phyloP scores from a whole-genome alignment of 2,888 invertebrate species.

The Hypercompe scribonia region DNA sequence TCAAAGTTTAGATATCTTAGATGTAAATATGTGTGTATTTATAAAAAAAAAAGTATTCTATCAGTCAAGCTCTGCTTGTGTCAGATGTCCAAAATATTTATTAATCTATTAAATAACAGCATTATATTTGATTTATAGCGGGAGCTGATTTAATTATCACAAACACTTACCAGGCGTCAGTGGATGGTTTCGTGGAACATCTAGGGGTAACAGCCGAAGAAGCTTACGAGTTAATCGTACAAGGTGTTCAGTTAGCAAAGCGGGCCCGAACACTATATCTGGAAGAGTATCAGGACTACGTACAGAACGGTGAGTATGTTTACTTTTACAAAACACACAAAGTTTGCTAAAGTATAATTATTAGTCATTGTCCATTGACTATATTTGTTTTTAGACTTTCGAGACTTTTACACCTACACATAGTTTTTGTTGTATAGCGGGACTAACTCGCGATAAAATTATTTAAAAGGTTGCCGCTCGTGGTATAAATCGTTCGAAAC shows the following conservation, averaged over 20 bases:
- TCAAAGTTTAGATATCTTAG: too few relatives aligned
- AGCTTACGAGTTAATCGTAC: slow-evolving; percentile 90
- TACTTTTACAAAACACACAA: background rate
- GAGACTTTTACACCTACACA: too few relatives aligned
- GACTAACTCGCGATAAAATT: too few relatives aligned
- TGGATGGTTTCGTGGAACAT: slow-evolving; percentile 91
- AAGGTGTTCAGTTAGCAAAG: slow-evolving; percentile 91
- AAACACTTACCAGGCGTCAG: slow-evolving; percentile 95
- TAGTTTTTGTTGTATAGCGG: too few relatives aligned
- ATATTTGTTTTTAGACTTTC: too few relatives aligned
- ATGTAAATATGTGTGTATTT: too few relatives aligned
- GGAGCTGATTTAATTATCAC: slow-evolving; percentile 96
- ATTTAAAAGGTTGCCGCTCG: too few relatives aligned
- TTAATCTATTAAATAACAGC: slow-evolving; percentile 33
- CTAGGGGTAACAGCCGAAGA: slow-evolving; percentile 89
- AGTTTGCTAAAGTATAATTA: background rate
- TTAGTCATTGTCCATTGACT: background rate
- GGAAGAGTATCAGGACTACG: slow-evolving; percentile 83
- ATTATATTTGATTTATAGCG: slow-evolving; percentile 83
- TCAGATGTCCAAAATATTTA: too few relatives aligned
- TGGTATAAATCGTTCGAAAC: too few relatives aligned
- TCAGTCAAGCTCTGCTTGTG: too few relatives aligned
- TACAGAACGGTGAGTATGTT: slow-evolving; percentile 67
- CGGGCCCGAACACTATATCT: slow-evolving; percentile 89
- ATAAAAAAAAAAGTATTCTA: too few relatives aligned